Conservation (phyloP, 2,113 vertebrate genomes). For the Oreochromis aureus region DNA sequence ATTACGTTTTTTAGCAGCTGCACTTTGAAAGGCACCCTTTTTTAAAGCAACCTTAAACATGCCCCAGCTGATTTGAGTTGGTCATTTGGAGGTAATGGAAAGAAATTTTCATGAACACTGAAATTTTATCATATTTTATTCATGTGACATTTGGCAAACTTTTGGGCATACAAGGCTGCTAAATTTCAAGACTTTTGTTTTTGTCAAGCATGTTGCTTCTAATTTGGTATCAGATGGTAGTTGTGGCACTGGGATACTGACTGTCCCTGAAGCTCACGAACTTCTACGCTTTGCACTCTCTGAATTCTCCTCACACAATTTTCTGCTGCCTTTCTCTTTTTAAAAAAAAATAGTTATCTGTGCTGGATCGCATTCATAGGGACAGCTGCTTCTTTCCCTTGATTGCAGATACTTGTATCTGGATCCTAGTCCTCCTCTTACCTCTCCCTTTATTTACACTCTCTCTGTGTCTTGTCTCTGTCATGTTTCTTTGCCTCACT, state of each 20-base stretch:
- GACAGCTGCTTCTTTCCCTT: neutral
- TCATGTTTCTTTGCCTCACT: neutral
- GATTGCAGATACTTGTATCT: neutral
- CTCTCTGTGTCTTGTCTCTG: neutral
- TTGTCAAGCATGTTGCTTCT: neutral
- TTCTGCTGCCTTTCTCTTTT: neutral
- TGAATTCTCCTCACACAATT: neutral
- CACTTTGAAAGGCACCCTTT: neutral
- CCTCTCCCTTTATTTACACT: neutral
- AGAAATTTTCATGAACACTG: neutral
- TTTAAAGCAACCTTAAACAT: neutral
- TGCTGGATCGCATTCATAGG: neutral
- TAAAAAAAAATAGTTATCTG: neutral
- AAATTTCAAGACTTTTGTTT: neutral
- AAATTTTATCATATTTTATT: neutral
- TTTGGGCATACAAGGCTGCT: neutral
- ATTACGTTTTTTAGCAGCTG: neutral
- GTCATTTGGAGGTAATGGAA: neutral
- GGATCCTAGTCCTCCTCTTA: neutral
- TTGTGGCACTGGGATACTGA: neutral
- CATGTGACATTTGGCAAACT: neutral
- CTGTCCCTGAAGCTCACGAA: neutral
- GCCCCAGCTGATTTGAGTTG: neutral
- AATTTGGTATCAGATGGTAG: neutral
- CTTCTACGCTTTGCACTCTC: rapidly evolving